phyloP scores from a whole-genome alignment of 2,797 vertebrate genomes.

The Lophius americanus region DNA sequence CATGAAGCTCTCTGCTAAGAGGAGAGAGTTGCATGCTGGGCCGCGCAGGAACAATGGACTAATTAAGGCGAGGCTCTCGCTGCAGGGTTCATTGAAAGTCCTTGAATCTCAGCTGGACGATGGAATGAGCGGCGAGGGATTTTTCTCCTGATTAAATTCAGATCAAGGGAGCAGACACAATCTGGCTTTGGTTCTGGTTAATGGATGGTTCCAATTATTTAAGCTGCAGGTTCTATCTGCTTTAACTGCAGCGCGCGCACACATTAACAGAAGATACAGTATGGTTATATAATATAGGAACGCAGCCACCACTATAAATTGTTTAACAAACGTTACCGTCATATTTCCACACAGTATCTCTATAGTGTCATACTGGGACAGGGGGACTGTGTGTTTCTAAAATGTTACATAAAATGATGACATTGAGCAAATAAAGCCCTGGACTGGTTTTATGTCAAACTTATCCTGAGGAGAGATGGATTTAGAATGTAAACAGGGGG shows the following conservation, averaged over 20 bases:
- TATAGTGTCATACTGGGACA: slow-evolving; percentile 12
- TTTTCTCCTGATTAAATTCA: slow-evolving; percentile 64
- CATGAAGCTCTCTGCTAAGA: slow-evolving; percentile 49
- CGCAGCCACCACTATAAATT: slow-evolving; percentile 6
- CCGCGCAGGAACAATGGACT: slow-evolving; percentile 68
- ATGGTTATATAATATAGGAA: background rate
- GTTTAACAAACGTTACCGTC: slow-evolving; percentile 31
- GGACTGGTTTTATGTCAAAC: slow-evolving; percentile 58
- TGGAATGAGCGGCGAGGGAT: slow-evolving; percentile 46
- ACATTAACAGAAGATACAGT: slow-evolving; percentile 14
- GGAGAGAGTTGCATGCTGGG: slow-evolving; percentile 63
- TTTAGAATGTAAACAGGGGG: slow-evolving; percentile 64
- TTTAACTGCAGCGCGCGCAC: slow-evolving; percentile 31
- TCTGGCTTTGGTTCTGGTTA: slow-evolving; percentile 64
- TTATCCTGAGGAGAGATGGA: slow-evolving; percentile 63
- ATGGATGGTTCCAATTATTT: slow-evolving; percentile 77
- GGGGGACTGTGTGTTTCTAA: slow-evolving; percentile 40
- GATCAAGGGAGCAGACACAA: slow-evolving; percentile 73
- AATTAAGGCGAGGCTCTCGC: slow-evolving; percentile 72
- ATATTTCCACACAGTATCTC: slow-evolving; percentile 29
- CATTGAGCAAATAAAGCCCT: slow-evolving; percentile 64
- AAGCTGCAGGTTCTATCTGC: slow-evolving; percentile 50
- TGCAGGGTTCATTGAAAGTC: slow-evolving; percentile 61
- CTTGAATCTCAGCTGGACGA: slow-evolving; percentile 67
- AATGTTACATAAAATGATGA: slow-evolving; percentile 58